Percentiles rank a stretch among this genome's conserved stretches.
Conservation (phyloP, 1,140 invertebrate genomes). For the Drosophila simulans region DNA sequence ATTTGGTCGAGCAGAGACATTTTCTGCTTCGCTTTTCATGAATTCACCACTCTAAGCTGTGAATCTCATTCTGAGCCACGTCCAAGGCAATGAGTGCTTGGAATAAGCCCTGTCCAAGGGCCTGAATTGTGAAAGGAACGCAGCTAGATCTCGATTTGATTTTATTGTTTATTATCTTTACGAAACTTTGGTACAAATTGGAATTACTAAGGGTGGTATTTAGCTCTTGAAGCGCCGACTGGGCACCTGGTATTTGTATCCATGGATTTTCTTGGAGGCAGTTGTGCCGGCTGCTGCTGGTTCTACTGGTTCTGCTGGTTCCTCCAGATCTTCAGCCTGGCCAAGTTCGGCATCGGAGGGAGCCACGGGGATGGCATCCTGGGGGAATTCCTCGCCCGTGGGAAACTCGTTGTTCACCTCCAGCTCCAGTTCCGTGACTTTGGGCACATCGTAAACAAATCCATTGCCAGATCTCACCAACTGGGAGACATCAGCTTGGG, state of each 20-base stretch:
- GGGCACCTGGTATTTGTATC: slow-evolving; percentile 67
- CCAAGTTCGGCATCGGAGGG: slow-evolving; percentile 69
- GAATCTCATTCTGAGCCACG: slow-evolving; percentile 46
- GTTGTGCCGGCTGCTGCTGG: slow-evolving; percentile 24
- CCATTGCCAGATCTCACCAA: slow-evolving; percentile 75
- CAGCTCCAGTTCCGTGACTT: slow-evolving; percentile 63
- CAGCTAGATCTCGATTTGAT: slow-evolving; percentile 18
- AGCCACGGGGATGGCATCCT: slow-evolving; percentile 67
- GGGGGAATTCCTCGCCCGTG: slow-evolving; percentile 68
- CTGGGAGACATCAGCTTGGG: slow-evolving; percentile 67
- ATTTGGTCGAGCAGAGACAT: slow-evolving; percentile 16
- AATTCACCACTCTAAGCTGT: slow-evolving; percentile 2
- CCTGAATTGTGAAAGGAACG: slow-evolving; percentile 58
- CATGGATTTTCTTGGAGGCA: slow-evolving; percentile 27
- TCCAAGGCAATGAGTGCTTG: slow-evolving; percentile 49
- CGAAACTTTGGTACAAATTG: slow-evolving; percentile 65
- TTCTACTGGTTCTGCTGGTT: slow-evolving; percentile 5
- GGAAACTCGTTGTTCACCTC: slow-evolving; percentile 73
- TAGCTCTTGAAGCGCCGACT: slow-evolving; percentile 68
- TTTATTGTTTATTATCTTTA: slow-evolving; percentile 55
- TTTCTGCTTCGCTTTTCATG: slow-evolving; percentile 15
- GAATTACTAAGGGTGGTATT: slow-evolving; percentile 11
- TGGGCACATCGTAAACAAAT: slow-evolving; percentile 73
- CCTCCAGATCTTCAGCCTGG: slow-evolving; percentile 36
- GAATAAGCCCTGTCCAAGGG: slow-evolving; percentile 55